phyloP scores from a whole-genome alignment of 2,888 invertebrate species.

The Zaprionus bogoriensis region DNA sequence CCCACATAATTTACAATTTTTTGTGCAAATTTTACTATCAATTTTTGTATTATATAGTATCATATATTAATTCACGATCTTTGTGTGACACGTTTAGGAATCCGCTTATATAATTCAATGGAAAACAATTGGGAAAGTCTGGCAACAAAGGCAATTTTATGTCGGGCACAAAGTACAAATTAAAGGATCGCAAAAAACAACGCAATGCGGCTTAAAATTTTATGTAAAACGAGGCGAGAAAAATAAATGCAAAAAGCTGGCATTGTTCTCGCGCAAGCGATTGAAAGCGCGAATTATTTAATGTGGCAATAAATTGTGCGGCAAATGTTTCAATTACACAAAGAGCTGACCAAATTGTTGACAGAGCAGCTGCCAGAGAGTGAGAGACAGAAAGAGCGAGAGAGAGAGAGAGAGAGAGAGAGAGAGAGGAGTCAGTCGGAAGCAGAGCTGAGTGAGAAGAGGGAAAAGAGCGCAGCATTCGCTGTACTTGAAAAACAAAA shows the following conservation, averaged over 20 bases:
- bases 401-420: background rate
- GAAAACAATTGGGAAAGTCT: background rate
- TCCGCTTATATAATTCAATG: constrained; percentile 26
- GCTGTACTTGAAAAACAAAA: constrained; percentile 18
- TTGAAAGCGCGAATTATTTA: constrained; percentile 33
- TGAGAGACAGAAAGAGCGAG: background rate
- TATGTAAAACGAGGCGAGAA: background rate
- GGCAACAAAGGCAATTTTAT: constrained; percentile 1
- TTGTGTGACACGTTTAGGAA: constrained; percentile 6
- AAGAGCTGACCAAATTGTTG: constrained; percentile 26
- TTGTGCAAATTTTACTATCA: background rate
- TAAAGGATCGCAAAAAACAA: background rate
- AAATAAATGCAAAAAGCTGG: constrained; percentile 1
- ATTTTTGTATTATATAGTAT: no score
- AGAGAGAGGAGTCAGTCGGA: background rate
- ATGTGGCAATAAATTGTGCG: constrained; percentile 45
- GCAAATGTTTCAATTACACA: constrained; percentile 61
- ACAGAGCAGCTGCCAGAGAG: constrained; percentile 13
- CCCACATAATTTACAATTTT: background rate
- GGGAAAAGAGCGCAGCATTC: no score
- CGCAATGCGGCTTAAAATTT: background rate
- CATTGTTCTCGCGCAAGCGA: constrained; percentile 12
- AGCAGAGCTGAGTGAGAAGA: no score
- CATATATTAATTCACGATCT: background rate
- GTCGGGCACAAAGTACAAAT: background rate